Conservation (phyloP, 1,140 invertebrate species). For the Neocloeon triangulifer region DNA sequence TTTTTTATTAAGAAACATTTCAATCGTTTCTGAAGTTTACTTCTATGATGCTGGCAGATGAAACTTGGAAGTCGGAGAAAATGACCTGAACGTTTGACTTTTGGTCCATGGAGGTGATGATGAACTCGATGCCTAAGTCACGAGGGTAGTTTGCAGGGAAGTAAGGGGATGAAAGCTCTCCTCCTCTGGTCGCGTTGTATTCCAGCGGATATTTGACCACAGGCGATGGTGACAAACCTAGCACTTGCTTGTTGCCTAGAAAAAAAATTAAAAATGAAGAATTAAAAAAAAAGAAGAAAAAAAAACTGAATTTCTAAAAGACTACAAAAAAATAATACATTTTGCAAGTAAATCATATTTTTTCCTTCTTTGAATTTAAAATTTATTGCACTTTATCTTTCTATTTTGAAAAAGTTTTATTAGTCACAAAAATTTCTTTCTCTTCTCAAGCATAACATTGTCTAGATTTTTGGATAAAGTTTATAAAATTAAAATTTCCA, state of each 20-base stretch:
- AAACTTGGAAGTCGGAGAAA: conserved; percentile 46
- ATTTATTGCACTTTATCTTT: too few relatives aligned
- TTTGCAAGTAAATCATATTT: too few relatives aligned
- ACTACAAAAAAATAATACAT: too few relatives aligned
- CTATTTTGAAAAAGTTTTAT: too few relatives aligned
- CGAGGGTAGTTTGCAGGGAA: conserved; percentile 43
- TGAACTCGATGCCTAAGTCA: conserved; percentile 40
- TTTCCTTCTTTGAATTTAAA: too few relatives aligned
- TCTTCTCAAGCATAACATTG: too few relatives aligned
- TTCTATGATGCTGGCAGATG: conserved; percentile 41
- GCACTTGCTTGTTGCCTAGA: conserved; percentile 36
- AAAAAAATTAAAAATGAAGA: conserved; percentile 8
- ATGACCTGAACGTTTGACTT: conserved; percentile 33
- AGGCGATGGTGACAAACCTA: too few relatives aligned
- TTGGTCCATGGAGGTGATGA: conserved; percentile 24
- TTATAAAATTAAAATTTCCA: too few relatives aligned
- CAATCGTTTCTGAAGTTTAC: conserved; percentile 14
- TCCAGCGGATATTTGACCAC: too few relatives aligned
- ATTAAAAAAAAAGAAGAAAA: conserved; percentile 3
- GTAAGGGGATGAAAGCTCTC: conserved; percentile 34
- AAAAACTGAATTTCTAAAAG: conserved; percentile 5
- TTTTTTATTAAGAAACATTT: not conserved
- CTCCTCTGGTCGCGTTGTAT: conserved; percentile 17
- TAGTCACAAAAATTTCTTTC: too few relatives aligned
- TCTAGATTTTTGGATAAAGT: too few relatives aligned